Percentiles rank a stretch among this genome's conserved stretches.
These are phyloP conservation scores for Nycticryphes semicollaris DNA, from an alignment of 2,113 vertebrate species.

Conservation along the genomic window DNA sequence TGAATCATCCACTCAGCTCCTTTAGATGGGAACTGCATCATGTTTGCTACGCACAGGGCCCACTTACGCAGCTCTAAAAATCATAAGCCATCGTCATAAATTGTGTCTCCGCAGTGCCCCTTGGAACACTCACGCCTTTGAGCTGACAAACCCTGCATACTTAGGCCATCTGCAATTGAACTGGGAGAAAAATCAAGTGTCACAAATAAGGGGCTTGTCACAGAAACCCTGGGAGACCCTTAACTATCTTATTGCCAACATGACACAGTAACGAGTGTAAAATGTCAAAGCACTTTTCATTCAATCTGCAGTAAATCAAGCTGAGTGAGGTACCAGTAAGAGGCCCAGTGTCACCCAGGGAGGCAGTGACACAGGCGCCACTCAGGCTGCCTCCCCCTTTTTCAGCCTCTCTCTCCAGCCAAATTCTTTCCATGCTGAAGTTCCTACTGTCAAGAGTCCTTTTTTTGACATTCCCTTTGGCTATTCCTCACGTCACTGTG, in stretches of 20 bases:
- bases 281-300: not conserved
- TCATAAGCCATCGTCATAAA: slow-evolving; percentile 4
- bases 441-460: not conserved
- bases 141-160: not conserved
- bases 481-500: not conserved
- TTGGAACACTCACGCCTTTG: not conserved
- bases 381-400: not conserved
- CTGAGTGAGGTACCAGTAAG: not conserved
- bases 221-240: not conserved
- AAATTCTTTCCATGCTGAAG: not conserved
- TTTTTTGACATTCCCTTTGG: not conserved
- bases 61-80: slow-evolving; percentile 2
- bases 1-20: slow-evolving; percentile 21
- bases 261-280: not conserved
- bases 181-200: not conserved
- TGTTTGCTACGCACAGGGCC: not conserved
- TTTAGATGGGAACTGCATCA: not conserved
- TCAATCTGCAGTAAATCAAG: not conserved
- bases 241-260: not conserved
- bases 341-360: not conserved
- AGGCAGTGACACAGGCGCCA: not conserved
- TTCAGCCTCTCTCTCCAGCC: not conserved
- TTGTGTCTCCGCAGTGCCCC: not conserved
- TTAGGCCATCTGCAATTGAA: not conserved
- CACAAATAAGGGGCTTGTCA: slow-evolving; percentile 9